Conservation (phyloP, 2,113 vertebrate species). For the Sander vitreus region DNA sequence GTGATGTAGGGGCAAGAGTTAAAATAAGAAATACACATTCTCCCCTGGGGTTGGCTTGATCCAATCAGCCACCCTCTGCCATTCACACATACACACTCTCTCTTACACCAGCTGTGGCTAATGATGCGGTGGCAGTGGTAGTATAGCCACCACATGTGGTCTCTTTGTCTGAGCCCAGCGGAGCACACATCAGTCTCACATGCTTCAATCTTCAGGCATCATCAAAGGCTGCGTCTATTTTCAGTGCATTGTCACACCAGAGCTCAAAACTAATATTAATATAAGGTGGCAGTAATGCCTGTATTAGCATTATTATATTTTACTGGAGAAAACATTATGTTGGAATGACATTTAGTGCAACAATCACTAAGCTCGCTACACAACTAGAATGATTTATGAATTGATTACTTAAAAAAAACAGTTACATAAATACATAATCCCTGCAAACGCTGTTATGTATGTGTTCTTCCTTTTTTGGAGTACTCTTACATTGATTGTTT, state of each 20-base stretch:
- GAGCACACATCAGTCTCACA: slow-evolving; percentile 56
- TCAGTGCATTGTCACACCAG: slow-evolving; percentile 33
- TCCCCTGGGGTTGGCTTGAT: slow-evolving; percentile 67
- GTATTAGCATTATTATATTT: neutral
- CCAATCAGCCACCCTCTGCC: slow-evolving; percentile 65
- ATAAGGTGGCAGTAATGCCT: neutral
- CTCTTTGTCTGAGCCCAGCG: slow-evolving; percentile 69
- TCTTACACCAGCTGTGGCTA: slow-evolving; percentile 73
- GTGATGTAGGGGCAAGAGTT: slow-evolving; percentile 61
- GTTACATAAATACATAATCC: slow-evolving; percentile 10
- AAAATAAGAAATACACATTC: slow-evolving; percentile 68
- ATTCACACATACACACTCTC: slow-evolving; percentile 25
- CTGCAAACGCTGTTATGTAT: neutral
- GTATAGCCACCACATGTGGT: slow-evolving; percentile 74
- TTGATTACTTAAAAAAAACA: slow-evolving; percentile 1
- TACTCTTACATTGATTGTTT: neutral
- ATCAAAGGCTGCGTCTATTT: slow-evolving; percentile 52
- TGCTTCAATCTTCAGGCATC: slow-evolving; percentile 48
- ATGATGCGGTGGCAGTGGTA: slow-evolving; percentile 68
- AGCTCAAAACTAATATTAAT: neutral
- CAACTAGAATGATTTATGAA: neutral
- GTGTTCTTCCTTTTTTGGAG: neutral
- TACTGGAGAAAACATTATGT: neutral
- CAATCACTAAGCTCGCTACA: neutral
- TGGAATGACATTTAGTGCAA: neutral